Conservation (phyloP, 2,113 vertebrate species). For the Potamarius usumacintae region DNA sequence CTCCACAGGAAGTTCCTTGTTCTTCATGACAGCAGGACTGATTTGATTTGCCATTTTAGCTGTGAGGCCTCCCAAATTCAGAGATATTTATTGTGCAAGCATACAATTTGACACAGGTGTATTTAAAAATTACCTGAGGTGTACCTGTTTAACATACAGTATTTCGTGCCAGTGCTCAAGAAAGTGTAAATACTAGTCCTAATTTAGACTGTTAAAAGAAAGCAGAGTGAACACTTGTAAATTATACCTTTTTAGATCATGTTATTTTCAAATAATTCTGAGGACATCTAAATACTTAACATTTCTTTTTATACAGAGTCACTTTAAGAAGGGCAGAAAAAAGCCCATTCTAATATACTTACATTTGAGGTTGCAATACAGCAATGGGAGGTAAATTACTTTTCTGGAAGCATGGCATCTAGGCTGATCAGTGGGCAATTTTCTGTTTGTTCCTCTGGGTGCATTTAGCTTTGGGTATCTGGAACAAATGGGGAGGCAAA, state of each 20-base stretch:
- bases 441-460: not conserved
- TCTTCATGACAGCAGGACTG: too few species aligned
- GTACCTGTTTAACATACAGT: too few species aligned
- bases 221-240: not conserved
- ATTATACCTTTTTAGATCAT: not conserved
- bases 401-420: not conserved
- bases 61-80: too few species aligned
- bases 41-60: too few species aligned
- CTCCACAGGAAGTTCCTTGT: too few species aligned
- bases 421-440: not conserved
- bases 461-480: conserved; percentile 3
- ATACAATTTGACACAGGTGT: too few species aligned
- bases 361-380: not conserved
- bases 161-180: too few species aligned
- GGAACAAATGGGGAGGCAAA: not conserved
- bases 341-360: not conserved
- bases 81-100: too few species aligned
- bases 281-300: not conserved
- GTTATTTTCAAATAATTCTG: not conserved
- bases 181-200: too few species aligned
- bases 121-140: too few species aligned
- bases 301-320: not conserved
- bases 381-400: not conserved
- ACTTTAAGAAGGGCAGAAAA: not conserved
- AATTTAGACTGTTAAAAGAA: not conserved